A percentile compares a stretch with the other conserved stretches of the same genome.
These are phyloP conservation scores for Origma solitaria DNA, from an alignment of 2,113 vertebrate genomes.

Conservation along the genomic window DNA sequence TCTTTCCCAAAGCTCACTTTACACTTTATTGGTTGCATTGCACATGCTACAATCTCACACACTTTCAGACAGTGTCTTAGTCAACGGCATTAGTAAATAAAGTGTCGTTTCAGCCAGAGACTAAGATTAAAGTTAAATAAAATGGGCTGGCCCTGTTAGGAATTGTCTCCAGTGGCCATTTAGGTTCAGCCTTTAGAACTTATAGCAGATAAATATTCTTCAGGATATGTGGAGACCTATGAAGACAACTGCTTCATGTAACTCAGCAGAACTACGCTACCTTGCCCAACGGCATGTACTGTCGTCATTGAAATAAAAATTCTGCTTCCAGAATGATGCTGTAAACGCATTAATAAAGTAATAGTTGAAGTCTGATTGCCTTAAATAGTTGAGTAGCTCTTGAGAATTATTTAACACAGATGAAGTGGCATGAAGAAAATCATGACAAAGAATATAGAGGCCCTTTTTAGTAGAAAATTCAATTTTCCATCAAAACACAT, in stretches of 20 bases:
- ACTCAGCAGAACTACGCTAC: background rate
- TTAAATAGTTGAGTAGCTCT: background rate
- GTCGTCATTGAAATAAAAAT: background rate
- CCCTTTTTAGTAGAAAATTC: background rate
- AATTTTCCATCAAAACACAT: background rate
- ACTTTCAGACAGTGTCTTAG: background rate
- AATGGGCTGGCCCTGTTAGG: background rate
- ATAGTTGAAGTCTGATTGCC: background rate
- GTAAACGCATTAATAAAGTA: background rate
- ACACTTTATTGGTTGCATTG: rapidly evolving
- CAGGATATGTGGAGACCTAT: background rate
- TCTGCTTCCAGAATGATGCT: background rate
- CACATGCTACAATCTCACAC: rapidly evolving
- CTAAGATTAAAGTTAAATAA: background rate
- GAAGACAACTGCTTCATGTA: background rate
- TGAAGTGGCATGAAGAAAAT: background rate
- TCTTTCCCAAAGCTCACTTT: background rate
- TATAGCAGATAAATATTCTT: background rate
- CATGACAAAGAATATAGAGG: background rate
- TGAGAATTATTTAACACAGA: background rate
- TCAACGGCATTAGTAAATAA: background rate
- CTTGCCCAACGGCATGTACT: background rate
- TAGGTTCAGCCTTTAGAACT: background rate
- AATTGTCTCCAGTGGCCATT: background rate
- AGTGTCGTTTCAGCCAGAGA: background rate